A percentile compares a stretch with the other conserved stretches of the same genome.
Conservation (phyloP, 2,113 vertebrate genomes). For the Syngnathoides biaculeatus region DNA sequence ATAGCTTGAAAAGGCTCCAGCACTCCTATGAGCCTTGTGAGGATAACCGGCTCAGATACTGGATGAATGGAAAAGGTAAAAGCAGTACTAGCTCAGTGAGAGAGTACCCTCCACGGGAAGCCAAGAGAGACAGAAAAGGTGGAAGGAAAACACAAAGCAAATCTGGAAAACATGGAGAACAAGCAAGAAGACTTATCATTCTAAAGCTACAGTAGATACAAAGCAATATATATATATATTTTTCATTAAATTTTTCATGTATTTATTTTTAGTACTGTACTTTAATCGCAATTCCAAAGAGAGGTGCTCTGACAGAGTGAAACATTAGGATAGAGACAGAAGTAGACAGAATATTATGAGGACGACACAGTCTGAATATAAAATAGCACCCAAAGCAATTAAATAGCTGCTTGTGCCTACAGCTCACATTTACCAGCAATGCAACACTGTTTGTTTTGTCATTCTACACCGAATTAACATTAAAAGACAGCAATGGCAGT, state of each 20-base stretch:
- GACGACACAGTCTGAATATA: slow-evolving; percentile 7
- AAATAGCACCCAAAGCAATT: slow-evolving; percentile 5
- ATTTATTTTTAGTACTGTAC: not conserved
- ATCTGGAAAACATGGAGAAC: not conserved
- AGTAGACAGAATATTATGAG: slow-evolving; percentile 6
- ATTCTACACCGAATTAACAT: not conserved
- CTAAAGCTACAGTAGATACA: no score
- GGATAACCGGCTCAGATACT: no score
- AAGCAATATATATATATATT: no score
- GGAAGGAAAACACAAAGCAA: not conserved
- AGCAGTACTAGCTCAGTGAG: no score
- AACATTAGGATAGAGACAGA: not conserved
- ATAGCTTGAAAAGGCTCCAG: no score
- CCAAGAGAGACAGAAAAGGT: not conserved
- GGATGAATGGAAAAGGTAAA: not conserved
- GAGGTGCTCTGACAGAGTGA: slow-evolving; percentile 3
- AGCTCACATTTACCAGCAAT: slow-evolving; percentile 7
- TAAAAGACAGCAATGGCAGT: not conserved
- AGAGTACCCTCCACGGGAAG: not conserved
- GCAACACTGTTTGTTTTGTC: slow-evolving; percentile 1
- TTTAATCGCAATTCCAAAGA: slow-evolving; percentile 7
- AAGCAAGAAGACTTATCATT: not conserved
- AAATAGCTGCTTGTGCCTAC: slow-evolving; percentile 9
- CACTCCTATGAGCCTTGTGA: no score
- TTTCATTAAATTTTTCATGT: no score